A percentile compares a stretch with the other conserved stretches of the same genome.
phyloP scores from a whole-genome alignment of 2,888 invertebrate species.

The Pristionchus exspectatus region DNA sequence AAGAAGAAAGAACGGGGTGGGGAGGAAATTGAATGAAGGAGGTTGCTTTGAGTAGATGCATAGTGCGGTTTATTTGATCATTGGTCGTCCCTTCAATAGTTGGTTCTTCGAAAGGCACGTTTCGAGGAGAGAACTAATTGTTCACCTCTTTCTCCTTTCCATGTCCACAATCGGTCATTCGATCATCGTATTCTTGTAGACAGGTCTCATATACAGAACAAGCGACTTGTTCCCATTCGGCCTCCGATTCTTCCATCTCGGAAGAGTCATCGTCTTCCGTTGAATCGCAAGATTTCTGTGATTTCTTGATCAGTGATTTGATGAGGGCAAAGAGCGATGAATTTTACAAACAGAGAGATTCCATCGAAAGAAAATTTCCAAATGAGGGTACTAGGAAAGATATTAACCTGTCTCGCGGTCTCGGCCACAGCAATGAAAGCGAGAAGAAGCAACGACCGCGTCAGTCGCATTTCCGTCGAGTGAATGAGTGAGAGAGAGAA shows the following conservation, averaged over 20 bases:
- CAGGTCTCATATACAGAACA: slow-evolving; percentile 40
- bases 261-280: slow-evolving; percentile 29
- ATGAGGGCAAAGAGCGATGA: background rate
- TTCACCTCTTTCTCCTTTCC: slow-evolving; percentile 47
- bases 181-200: slow-evolving; percentile 49
- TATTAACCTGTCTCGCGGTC: background rate
- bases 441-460: slow-evolving; percentile 21
- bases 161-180: slow-evolving; percentile 41
- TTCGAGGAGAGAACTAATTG: background rate
- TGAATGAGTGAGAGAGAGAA: slow-evolving; percentile 3
- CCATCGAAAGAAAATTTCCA: background rate
- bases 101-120: background rate
- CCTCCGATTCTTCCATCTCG: slow-evolving; percentile 36
- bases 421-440: background rate
- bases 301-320: background rate
- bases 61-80: background rate
- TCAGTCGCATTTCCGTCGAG: slow-evolving; percentile 19
- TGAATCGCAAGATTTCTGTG: background rate
- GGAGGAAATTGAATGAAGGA: slow-evolving; percentile 26
- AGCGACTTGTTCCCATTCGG: slow-evolving; percentile 34
- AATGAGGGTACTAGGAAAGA: background rate
- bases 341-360: background rate
- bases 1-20: background rate
- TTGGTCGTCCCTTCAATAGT: background rate
- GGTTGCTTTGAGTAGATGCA: slow-evolving; percentile 10